phyloP scores from a whole-genome alignment of 2,888 invertebrate genomes.

The Encarsia formosa region DNA sequence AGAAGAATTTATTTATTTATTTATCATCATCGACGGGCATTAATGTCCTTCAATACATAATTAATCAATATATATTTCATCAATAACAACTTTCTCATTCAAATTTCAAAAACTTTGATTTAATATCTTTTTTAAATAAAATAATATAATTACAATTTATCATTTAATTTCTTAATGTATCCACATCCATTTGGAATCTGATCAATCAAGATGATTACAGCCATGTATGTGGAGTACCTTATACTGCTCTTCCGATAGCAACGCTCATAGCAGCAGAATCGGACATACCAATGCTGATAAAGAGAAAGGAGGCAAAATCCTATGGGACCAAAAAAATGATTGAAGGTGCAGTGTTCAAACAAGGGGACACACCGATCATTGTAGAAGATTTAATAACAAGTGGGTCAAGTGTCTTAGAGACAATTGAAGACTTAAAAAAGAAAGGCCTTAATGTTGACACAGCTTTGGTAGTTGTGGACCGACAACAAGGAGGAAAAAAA shows the following conservation, averaged over 20 bases:
- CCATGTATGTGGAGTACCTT: slow-evolving; percentile 91
- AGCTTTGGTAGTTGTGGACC: slow-evolving; percentile 82
- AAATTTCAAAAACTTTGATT: too few relatives aligned
- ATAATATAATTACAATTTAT: too few relatives aligned
- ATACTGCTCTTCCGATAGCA: slow-evolving; percentile 93
- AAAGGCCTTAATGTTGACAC: slow-evolving; percentile 67
- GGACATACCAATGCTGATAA: slow-evolving; percentile 80
- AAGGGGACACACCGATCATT: slow-evolving; percentile 77
- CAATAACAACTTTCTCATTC: too few relatives aligned
- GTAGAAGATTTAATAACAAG: slow-evolving; percentile 93
- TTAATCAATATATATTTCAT: too few relatives aligned
- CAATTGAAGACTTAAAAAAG: slow-evolving; percentile 67
- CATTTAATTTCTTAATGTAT: too few relatives aligned
- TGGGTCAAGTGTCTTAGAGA: slow-evolving; percentile 90
- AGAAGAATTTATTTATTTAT: too few relatives aligned
- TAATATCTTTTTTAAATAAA: too few relatives aligned
- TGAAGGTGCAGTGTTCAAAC: slow-evolving; percentile 82
- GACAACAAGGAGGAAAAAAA: slow-evolving; percentile 83
- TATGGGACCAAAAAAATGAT: slow-evolving; percentile 95
- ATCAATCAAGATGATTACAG: too few relatives aligned
- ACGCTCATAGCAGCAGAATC: slow-evolving; percentile 74
- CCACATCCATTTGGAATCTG: too few relatives aligned
- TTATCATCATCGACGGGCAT: too few relatives aligned
- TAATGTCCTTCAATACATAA: too few relatives aligned
- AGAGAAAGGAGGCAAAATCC: slow-evolving; percentile 88